Evolutionary conservation across 2,113 vertebrate genomes (phyloP), one percentile per base, ranked within the genome.

Genomic region (Cololabis saira): DNA sequence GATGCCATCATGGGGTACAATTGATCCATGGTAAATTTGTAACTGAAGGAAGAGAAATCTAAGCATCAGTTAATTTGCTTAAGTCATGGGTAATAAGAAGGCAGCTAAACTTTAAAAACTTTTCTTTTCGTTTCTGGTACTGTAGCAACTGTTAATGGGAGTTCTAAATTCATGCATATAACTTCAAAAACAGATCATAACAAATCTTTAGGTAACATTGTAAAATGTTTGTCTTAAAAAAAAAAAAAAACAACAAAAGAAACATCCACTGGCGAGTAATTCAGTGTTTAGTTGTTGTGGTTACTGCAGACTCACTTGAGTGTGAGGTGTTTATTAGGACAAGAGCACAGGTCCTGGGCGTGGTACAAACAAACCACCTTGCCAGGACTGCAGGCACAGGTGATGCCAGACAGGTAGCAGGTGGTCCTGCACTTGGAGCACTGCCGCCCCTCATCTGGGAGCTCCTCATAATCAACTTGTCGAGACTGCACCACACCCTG

Each of bases 391-490:
- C 98, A 99, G 3, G 91, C 87, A 72, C 97, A 99, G 67, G 93
- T 95, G 63, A 98, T 90, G 43, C 95, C 96, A 87, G 97, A 99
- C 94, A 98, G 95, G 90, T 96, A 99, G 83, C 98, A 99, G 43
- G 97, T 99, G 74, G 98, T 99, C 86, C 96, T 95, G 90, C 98
- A 99, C 84, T 94, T 95, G 52, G 90, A 74, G 86, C 98, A 99
- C 86, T 99, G 97, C 8, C 97, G 95, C 74, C 96, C 95, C 54
- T 99, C 98, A 4, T 99, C 98, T 43, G 96, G 95, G 63, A 98
- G 90, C 43, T 94, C 76, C 64, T 99, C 98, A 72, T 96, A 97
- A 8, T 96, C 92, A 74, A 96, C 93, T 74, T 93, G 91, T 81
- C 91, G 94, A 0, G 91, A 94, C 44, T 94, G 93, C 24, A 93